These are phyloP conservation scores for Rhegmatorhina hoffmannsi DNA, from an alignment of 2,113 vertebrate genomes.

Conservation along the genomic window DNA sequence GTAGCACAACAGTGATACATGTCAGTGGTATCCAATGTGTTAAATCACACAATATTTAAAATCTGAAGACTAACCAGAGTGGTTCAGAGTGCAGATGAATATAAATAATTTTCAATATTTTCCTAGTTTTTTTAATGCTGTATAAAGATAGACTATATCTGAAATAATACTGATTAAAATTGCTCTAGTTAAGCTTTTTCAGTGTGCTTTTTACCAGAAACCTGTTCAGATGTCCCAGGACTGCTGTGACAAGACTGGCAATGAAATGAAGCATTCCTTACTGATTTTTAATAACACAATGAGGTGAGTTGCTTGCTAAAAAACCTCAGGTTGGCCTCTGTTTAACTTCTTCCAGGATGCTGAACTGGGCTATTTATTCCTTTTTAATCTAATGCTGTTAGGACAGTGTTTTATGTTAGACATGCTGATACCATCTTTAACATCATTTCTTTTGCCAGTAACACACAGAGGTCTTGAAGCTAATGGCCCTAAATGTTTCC, in stretches of 20 bases:
- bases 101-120: not conserved
- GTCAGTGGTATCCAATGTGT: not conserved
- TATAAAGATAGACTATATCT: not conserved
- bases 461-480: not conserved
- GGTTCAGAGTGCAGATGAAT: not conserved
- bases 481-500: not conserved
- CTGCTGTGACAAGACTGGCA: not conserved
- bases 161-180: not conserved
- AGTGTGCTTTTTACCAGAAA: not conserved
- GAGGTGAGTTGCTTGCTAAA: not conserved
- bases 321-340: not conserved
- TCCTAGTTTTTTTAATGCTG: not conserved
- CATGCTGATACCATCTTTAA: not conserved
- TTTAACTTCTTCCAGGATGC: not conserved
- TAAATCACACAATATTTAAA: not conserved
- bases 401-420: not conserved
- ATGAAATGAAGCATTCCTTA: not conserved
- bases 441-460: not conserved
- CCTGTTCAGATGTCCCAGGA: not conserved
- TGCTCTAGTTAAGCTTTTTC: not conserved
- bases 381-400: not conserved
- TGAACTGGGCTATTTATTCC: not conserved
- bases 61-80: not conserved
- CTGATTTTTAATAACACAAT: not conserved
- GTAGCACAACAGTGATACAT: not conserved